These are phyloP conservation scores for Palythoa grandiflora DNA, from an alignment of 92 coral and sea anemone species.

Conservation along the genomic window DNA sequence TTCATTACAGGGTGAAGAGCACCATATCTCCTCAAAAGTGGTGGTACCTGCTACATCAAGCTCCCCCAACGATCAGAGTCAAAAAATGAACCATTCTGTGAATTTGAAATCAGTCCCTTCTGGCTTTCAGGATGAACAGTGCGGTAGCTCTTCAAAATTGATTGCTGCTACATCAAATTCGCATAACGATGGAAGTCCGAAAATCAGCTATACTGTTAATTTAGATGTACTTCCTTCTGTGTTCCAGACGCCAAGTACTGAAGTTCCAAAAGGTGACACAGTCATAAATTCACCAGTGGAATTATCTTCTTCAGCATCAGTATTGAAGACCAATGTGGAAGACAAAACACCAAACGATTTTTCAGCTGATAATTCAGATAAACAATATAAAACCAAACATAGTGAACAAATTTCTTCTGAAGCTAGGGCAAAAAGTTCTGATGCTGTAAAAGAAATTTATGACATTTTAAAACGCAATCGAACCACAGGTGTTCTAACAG, in stretches of 20 bases:
- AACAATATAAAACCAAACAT: background rate
- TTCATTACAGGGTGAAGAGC: background rate
- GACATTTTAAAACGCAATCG: slow-evolving; percentile 71
- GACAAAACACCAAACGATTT: background rate
- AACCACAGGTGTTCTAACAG: background rate
- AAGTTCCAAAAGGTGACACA: background rate
- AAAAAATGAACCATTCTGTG: slow-evolving; percentile 9
- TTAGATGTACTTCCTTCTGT: slow-evolving; percentile 20
- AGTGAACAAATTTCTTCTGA: slow-evolving; percentile 6
- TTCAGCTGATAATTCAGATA: background rate
- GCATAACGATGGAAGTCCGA: background rate
- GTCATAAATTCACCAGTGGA: background rate
- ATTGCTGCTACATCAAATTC: background rate
- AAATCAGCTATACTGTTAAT: slow-evolving; percentile 20
- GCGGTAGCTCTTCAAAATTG: slow-evolving; percentile 9
- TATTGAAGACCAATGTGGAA: background rate
- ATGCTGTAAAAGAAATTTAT: slow-evolving; percentile 64
- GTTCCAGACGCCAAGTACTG: background rate
- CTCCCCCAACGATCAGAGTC: background rate
- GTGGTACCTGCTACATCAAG: background rate
- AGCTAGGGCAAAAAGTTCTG: slow-evolving; percentile 68
- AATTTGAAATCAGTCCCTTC: slow-evolving; percentile 18
- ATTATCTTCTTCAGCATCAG: background rate
- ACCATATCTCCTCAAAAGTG: slow-evolving; percentile 7
- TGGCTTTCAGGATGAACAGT: slow-evolving; percentile 3